Evolutionary conservation across 92 coral and sea anemone species (phyloP).

Genomic region (Ricordea florida): DNA sequence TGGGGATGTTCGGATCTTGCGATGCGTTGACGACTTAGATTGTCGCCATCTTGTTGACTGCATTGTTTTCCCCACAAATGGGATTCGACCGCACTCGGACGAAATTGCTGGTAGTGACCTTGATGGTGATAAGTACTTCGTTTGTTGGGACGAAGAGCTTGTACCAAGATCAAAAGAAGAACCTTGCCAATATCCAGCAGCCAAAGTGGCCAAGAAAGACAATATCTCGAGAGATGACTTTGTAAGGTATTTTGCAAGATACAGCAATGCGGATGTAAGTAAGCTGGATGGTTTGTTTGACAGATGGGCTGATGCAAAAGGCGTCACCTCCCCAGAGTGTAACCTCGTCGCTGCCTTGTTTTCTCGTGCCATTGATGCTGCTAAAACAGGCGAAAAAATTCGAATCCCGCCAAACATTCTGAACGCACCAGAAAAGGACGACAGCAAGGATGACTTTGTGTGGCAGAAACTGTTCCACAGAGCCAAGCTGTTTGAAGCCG

Average conservation of each 20-base stretch:
- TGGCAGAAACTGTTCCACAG: conserved; percentile 73
- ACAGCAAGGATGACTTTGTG: conserved; percentile 49
- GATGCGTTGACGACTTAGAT: conserved; percentile 60
- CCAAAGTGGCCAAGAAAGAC: conserved; percentile 31
- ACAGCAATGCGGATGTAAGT: conserved; percentile 69
- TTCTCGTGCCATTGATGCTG: conserved; percentile 88
- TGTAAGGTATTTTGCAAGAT: conserved; percentile 72
- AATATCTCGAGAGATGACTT: conserved; percentile 53
- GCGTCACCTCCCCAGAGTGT: conserved; percentile 78
- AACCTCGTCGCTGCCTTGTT: conserved; percentile 68
- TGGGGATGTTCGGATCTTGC: conserved; percentile 83
- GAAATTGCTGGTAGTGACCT: conserved; percentile 96
- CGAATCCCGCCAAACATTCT: conserved; percentile 40
- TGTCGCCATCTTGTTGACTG: conserved; percentile 87
- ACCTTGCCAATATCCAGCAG: conserved; percentile 81
- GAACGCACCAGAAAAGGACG: conserved; percentile 5
- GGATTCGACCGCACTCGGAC: conserved; percentile 87
- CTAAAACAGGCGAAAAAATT: conserved; percentile 87
- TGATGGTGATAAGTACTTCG: conserved; percentile 91
- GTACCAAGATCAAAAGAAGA: conserved; percentile 47
- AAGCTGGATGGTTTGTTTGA: conserved; percentile 64
- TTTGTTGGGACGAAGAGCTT: conserved; percentile 87
- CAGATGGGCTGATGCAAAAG: conserved; percentile 82
- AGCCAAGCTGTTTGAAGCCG: conserved; percentile 64
- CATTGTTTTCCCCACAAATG: conserved; percentile 86